Evolutionary conservation across 2,113 vertebrate genomes (phyloP).

Genomic region (Connochaetes taurinus): DNA sequence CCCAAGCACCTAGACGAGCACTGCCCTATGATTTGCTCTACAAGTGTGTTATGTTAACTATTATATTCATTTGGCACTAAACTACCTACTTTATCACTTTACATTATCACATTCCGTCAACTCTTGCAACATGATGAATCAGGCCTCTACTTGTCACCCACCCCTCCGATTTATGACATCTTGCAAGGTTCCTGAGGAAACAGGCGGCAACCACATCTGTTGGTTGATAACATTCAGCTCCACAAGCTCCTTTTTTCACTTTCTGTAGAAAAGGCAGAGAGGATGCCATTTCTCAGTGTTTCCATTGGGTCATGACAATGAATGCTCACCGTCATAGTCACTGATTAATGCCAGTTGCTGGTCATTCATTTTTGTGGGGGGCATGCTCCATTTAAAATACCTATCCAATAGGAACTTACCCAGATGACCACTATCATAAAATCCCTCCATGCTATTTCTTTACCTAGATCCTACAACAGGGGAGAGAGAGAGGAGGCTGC

Average conservation of each 20-base stretch:
- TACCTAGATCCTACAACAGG: not conserved
- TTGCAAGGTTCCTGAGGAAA: conserved; percentile 42
- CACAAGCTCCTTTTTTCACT: not conserved
- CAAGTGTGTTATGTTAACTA: not conserved
- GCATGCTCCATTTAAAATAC: not conserved
- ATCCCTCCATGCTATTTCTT: not conserved
- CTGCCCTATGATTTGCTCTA: not conserved
- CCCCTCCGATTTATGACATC: conserved; percentile 50
- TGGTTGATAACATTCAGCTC: conserved; percentile 20
- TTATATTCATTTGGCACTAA: not conserved
- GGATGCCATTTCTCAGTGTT: not conserved
- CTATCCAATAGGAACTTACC: not conserved
- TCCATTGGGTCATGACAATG: not conserved
- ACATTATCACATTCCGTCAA: not conserved
- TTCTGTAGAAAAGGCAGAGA: conserved; percentile 8
- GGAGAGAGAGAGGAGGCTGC: not conserved
- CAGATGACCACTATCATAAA: not conserved
- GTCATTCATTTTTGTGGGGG: not conserved
- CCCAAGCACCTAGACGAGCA: not conserved
- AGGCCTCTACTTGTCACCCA: conserved; percentile 1
- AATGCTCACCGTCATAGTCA: not conserved
- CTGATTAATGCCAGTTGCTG: not conserved
- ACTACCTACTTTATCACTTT: not conserved
- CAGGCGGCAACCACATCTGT: conserved; percentile 47
- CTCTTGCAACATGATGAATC: conserved; percentile 20